phyloP scores from a whole-genome alignment of 2,888 invertebrate genomes.

The Matsumyia berberina region DNA sequence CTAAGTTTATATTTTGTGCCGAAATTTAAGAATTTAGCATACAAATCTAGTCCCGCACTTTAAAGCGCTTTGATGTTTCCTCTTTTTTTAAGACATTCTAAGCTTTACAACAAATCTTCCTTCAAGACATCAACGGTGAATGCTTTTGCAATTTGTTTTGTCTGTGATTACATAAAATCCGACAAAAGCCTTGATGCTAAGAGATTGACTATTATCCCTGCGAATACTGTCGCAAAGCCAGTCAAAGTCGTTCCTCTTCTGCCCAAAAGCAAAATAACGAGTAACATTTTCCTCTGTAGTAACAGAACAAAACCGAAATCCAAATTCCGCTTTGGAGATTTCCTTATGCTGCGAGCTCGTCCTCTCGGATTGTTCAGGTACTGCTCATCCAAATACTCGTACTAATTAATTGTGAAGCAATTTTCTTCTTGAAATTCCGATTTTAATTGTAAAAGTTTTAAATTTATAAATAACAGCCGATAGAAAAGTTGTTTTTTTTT shows the following conservation, averaged over 20 bases:
- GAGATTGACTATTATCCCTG: slow-evolving; percentile 8
- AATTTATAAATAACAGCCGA: slow-evolving; percentile 32
- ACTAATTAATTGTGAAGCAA: slow-evolving; percentile 59
- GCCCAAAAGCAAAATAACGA: neutral
- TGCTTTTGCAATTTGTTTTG: neutral
- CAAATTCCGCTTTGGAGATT: slow-evolving; percentile 16
- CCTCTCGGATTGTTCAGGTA: neutral
- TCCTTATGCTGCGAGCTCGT: neutral
- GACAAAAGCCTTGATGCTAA: neutral
- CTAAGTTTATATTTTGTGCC: too few species aligned
- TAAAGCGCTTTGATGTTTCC: too few species aligned
- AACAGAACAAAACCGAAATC: slow-evolving; percentile 1
- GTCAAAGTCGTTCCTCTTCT: neutral
- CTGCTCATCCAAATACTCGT: slow-evolving; percentile 24
- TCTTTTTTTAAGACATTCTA: too few species aligned
- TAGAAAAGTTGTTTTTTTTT: neutral
- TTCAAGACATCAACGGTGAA: neutral
- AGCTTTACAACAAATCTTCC: too few species aligned
- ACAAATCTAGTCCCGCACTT: too few species aligned
- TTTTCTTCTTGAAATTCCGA: slow-evolving; percentile 37
- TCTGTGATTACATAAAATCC: neutral
- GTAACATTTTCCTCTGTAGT: neutral
- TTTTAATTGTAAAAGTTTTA: slow-evolving; percentile 69
- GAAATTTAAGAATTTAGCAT: too few species aligned
- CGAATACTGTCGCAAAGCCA: neutral